Conservation (phyloP, 2,113 vertebrate species). For the Tetraodon nigroviridis region DNA sequence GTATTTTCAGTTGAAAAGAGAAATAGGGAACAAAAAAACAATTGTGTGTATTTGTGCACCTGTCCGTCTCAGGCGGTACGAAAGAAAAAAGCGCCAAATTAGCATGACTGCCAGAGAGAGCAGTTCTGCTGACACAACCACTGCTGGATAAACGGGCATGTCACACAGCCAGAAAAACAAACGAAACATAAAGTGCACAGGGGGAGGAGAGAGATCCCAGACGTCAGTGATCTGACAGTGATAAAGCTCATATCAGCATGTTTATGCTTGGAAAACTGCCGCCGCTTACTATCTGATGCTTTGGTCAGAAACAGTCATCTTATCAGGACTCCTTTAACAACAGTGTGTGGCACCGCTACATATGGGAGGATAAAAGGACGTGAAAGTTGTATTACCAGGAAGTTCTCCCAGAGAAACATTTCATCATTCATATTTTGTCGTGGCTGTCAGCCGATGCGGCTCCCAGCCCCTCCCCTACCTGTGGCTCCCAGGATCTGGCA, state of each 20-base stretch:
- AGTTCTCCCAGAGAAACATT: not conserved
- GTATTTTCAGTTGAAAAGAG: not conserved
- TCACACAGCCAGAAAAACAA: conserved; percentile 11
- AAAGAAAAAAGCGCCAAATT: conserved; percentile 21
- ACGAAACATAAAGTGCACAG: conserved; percentile 19
- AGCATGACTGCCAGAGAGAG: conserved; percentile 44
- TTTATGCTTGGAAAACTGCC: conserved; percentile 52
- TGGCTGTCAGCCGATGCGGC: too few relatives aligned
- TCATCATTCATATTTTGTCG: not conserved
- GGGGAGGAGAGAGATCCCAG: conserved; percentile 44
- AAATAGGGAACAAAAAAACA: too few relatives aligned
- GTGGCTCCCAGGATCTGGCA: too few relatives aligned
- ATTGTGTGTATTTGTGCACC: conserved; percentile 38
- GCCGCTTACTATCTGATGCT: not conserved
- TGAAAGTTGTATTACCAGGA: not conserved
- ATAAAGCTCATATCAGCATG: conserved; percentile 70
- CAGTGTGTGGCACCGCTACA: not conserved
- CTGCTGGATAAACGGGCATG: conserved; percentile 33
- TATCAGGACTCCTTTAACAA: too few relatives aligned
- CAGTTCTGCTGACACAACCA: conserved; percentile 56
- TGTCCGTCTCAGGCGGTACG: conserved; percentile 21
- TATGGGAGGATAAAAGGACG: too few relatives aligned
- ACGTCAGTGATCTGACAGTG: conserved; percentile 50
- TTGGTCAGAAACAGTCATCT: not conserved
- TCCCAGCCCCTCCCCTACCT: too few relatives aligned